Percentiles rank a stretch among this genome's conserved stretches.
Evolutionary conservation across 2,888 invertebrate genomes (phyloP).

Genomic region (Bursaphelenchus okinawaensis): DNA sequence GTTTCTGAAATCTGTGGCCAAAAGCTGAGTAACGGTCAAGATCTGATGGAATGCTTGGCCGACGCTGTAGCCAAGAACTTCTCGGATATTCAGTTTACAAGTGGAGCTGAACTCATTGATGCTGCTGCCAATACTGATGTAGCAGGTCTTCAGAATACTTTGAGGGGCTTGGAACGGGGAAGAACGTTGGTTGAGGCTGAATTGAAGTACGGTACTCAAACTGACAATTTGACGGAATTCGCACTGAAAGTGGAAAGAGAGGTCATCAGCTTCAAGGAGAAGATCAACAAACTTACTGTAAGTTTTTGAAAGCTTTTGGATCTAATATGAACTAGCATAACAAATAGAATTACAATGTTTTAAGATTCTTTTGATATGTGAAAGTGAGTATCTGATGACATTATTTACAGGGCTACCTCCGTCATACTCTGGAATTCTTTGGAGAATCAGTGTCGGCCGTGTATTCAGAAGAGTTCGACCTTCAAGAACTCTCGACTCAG

Average conservation of each 20-base stretch:
- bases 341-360: constrained; percentile 1
- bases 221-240: neutral
- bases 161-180: neutral
- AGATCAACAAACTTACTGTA: constrained; percentile 23
- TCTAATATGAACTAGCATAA: constrained; percentile 3
- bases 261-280: constrained; percentile 17
- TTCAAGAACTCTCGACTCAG: neutral
- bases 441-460: constrained; percentile 17
- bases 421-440: constrained; percentile 25
- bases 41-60: constrained; percentile 20
- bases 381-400: neutral
- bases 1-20: constrained; percentile 28
- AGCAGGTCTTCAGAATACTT: neutral
- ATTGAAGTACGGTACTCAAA: constrained; percentile 1
- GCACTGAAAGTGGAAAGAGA: constrained; percentile 11
- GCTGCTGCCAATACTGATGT: constrained; percentile 19
- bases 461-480: neutral
- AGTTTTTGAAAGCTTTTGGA: constrained; percentile 22
- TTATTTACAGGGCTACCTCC: constrained; percentile 21
- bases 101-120: constrained; percentile 12
- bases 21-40: constrained; percentile 14
- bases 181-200: neutral
- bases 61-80: constrained; percentile 13
- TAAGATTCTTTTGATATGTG: constrained; percentile 11
- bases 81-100: constrained; percentile 13